Base-by-base conservation (phyloP, 2,888 invertebrate species). In the Athripsodes cinereus region DNA sequence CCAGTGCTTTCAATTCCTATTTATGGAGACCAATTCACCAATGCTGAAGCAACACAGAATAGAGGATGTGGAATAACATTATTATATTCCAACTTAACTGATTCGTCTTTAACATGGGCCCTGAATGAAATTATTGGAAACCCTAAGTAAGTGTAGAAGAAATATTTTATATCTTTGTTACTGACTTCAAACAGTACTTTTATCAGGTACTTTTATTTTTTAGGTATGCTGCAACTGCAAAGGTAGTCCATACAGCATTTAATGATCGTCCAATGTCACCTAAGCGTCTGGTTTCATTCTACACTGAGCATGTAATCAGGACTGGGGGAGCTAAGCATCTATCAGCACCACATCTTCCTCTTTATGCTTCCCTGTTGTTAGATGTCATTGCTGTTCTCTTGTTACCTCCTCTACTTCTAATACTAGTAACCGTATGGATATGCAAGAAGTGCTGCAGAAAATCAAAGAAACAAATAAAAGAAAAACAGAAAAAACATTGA, bases 361-460 rank as follows among this genome's bases (percentile, higher is more conserved):
- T 47, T 8, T 10, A 10, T 20, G 10, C 47, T 3, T 19, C 19
- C 2, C 47, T 47, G 3, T 20, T 47, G 10, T 16, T 47, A 5
- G 47, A 47, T 21, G 47, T 47, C 19, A 21, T 21, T 20, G 19
- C 21, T 19, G 21, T 47, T 10, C 47, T 47, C 20, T 18, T 47
- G 5, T 10, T 47, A 20, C 47, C 47, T 11, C 47, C 47, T 19
- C 16, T 47, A 11, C 10, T 47, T 47, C 40, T 40, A 13, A 5
- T 40, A 16, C n/a, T 40, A 13, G 13, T 13, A 3, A 16, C 40
- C 13, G 67, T 58, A 68, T 68, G 19, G 60, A 52, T 34, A 58
- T 70, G 21, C 69, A 69, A 0, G 72, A 71, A 2, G 67, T 72
- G 8, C 69, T 78, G 0, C 44, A 66, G 0, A 79, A 79, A 62